Percentiles rank a stretch among this genome's conserved stretches.
Evolutionary conservation across 1,140 invertebrate genomes (phyloP).

Genomic region (Drosophila navojoa): DNA sequence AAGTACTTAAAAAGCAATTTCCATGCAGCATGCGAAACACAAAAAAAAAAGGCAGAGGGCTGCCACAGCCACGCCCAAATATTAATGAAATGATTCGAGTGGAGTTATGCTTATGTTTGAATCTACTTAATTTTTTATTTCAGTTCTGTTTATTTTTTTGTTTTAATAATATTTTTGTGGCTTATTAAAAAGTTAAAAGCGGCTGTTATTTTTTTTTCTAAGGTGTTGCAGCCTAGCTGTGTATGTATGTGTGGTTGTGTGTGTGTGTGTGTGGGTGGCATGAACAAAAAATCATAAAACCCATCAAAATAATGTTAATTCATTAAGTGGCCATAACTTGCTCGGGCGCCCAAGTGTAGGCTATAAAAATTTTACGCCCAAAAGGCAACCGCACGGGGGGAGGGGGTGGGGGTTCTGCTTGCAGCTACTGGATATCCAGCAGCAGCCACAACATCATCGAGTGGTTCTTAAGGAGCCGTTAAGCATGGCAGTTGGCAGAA

Average conservation of each 20-base stretch:
- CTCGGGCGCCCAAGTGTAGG: conserved; percentile 75
- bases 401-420: neutral
- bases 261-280: conserved; percentile 24
- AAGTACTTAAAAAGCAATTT: conserved; percentile 81
- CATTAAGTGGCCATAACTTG: conserved; percentile 82
- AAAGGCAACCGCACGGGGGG: conserved; percentile 39
- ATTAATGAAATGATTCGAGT: conserved; percentile 82
- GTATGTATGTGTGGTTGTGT: conserved; percentile 15
- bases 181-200: conserved; percentile 76
- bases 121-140: conserved; percentile 48
- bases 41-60: conserved; percentile 2
- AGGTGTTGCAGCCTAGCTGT: conserved; percentile 52
- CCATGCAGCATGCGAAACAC: conserved; percentile 43
- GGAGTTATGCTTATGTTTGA: conserved; percentile 71
- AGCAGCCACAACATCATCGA: conserved; percentile 21
- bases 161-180: conserved; percentile 50
- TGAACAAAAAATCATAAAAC: conserved; percentile 79
- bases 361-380: conserved; percentile 81
- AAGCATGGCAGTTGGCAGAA: conserved; percentile 47
- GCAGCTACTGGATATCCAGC: conserved; percentile 9
- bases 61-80: conserved; percentile 53
- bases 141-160: neutral
- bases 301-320: conserved; percentile 83
- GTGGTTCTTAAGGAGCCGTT: conserved; percentile 24
- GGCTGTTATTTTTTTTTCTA: conserved; percentile 18